Conservation (phyloP, 2,888 invertebrate genomes). For the Drosophila rubida region DNA sequence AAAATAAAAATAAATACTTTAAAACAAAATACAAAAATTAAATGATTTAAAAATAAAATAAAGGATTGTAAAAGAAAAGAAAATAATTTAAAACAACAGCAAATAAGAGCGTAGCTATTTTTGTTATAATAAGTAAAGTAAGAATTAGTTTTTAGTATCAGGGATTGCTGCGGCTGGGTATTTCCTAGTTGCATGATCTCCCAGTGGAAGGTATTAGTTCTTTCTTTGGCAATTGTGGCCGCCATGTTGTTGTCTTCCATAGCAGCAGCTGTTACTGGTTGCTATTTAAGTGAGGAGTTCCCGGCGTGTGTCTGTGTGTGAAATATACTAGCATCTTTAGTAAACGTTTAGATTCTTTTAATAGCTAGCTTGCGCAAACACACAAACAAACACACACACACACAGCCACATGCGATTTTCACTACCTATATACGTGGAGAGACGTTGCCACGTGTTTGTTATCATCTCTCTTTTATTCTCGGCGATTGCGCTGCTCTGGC, state of each 20-base stretch:
- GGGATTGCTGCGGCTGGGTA: background rate
- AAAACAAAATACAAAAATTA: too few species aligned
- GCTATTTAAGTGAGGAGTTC: conserved; percentile 59
- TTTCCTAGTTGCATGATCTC: background rate
- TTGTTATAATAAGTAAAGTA: too few species aligned
- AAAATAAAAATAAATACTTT: too few species aligned
- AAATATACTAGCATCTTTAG: conserved; percentile 74
- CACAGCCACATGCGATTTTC: conserved; percentile 17
- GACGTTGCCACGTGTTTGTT: conserved; percentile 57
- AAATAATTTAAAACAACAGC: too few species aligned
- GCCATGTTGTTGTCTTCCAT: conserved; percentile 29
- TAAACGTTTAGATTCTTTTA: conserved; percentile 76
- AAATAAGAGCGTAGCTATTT: too few species aligned
- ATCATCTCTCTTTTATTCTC: conserved; percentile 47
- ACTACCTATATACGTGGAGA: conserved; percentile 17
- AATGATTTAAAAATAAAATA: too few species aligned
- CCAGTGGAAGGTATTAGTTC: background rate
- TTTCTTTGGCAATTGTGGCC: conserved; percentile 13
- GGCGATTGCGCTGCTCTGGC: conserved; percentile 36
- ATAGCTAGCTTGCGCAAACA: conserved; percentile 54
- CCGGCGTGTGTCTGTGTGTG: conserved; percentile 27
- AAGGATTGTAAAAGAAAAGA: too few species aligned
- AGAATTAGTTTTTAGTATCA: background rate
- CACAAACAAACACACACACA: conserved; percentile 25
- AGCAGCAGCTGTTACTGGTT: conserved; percentile 63